Percentiles rank a stretch among this genome's conserved stretches.
These are phyloP conservation scores for Myotis planiceps DNA, from an alignment of 2,797 vertebrate species.

Conservation along the genomic window DNA sequence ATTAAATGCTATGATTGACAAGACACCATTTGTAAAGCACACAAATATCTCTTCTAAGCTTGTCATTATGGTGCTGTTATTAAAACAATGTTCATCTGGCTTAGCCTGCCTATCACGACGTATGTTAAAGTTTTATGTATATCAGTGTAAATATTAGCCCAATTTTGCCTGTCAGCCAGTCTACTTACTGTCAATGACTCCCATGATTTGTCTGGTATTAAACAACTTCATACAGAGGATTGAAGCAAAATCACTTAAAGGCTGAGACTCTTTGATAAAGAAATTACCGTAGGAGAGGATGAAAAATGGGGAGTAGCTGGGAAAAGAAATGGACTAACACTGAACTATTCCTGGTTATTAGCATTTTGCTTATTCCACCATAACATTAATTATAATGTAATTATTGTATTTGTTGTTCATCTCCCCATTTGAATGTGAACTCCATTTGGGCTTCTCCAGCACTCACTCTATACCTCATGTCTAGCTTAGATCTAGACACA, in stretches of 20 bases:
- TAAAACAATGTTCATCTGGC: not conserved
- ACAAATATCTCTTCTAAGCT: not conserved
- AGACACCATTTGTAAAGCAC: not conserved
- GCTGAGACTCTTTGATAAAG: not conserved
- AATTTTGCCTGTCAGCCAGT: not conserved
- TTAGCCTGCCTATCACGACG: not conserved
- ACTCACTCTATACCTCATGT: not conserved
- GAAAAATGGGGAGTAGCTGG: not conserved
- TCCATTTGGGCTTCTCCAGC: not conserved
- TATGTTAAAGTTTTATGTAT: not conserved
- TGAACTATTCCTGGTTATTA: not conserved
- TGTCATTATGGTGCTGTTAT: not conserved
- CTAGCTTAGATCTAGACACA: not conserved
- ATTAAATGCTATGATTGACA: slow-evolving; percentile 46
- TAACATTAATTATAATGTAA: not conserved
- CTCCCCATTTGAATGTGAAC: not conserved
- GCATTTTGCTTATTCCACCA: not conserved
- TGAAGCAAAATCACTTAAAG: not conserved
- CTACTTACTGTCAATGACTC: not conserved
- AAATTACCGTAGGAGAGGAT: not conserved
- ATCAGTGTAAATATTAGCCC: not conserved
- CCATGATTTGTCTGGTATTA: not conserved
- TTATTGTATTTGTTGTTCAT: not conserved
- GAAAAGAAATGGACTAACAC: not conserved
- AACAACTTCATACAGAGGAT: not conserved